These are phyloP conservation scores for Cnemophilus loriae DNA, from an alignment of 2,113 vertebrate species.

Conservation along the genomic window DNA sequence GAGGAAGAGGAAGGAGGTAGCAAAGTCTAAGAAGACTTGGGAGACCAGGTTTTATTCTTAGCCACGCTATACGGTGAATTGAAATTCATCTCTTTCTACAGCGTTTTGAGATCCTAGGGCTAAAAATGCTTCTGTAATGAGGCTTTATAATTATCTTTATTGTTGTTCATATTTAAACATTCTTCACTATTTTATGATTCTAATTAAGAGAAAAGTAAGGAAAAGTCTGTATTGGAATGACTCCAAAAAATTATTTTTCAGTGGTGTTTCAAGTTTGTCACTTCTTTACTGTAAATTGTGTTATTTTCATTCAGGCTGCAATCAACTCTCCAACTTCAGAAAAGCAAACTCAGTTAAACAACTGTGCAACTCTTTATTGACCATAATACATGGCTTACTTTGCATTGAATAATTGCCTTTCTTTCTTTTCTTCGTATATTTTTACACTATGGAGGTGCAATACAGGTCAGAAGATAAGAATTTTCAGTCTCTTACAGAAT, in stretches of 20 bases:
- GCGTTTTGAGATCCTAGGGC: background rate
- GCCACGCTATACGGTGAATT: background rate
- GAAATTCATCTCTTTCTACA: background rate
- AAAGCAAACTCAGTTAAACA: background rate
- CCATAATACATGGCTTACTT: background rate
- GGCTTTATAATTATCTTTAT: background rate
- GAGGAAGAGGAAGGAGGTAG: background rate
- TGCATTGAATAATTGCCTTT: background rate
- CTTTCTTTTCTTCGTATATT: background rate
- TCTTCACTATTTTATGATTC: background rate
- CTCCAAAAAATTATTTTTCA: background rate
- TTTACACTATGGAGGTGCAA: background rate
- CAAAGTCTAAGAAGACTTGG: background rate
- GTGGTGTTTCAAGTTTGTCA: background rate
- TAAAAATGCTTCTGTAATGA: background rate
- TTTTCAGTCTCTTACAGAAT: background rate
- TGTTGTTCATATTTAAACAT: background rate
- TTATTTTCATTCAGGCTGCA: background rate
- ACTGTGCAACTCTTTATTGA: background rate
- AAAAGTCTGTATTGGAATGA: background rate
- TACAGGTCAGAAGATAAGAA: background rate
- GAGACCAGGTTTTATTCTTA: background rate
- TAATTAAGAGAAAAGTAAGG: background rate
- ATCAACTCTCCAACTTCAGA: background rate
- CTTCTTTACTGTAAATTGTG: background rate